A percentile compares a stretch with the other conserved stretches of the same genome.
Evolutionary conservation across 2,113 vertebrate species (phyloP).

Genomic region (Campylomormyrus numenius): DNA sequence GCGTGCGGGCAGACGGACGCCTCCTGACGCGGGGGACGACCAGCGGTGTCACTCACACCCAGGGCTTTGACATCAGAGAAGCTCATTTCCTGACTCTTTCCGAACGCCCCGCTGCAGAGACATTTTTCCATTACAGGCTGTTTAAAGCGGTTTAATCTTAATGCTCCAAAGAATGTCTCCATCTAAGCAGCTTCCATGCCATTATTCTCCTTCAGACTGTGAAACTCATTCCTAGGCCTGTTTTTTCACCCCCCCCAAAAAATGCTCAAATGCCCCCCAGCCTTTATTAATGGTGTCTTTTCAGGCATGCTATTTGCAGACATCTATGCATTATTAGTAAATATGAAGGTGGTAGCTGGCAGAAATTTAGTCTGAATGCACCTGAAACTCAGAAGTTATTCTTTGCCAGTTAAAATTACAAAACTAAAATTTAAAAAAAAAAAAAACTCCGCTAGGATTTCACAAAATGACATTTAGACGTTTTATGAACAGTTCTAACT

Average conservation of each 20-base stretch:
- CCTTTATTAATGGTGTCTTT: background rate
- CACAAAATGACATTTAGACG: background rate
- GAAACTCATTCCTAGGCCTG: slow-evolving; percentile 25
- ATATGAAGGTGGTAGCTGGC: background rate
- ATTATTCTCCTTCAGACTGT: slow-evolving; percentile 30
- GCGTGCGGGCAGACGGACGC: no score
- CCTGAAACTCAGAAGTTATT: background rate
- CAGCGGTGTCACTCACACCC: background rate
- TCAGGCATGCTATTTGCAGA: background rate
- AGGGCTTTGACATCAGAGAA: slow-evolving; percentile 33
- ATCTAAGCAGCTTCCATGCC: slow-evolving; percentile 22
- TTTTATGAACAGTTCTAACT: background rate
- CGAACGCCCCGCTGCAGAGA: slow-evolving; percentile 30
- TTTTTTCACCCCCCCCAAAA: background rate
- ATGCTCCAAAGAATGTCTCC: slow-evolving; percentile 44
- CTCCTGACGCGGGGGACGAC: background rate
- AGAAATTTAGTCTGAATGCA: background rate
- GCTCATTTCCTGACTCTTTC: slow-evolving; percentile 33
- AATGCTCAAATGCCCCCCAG: background rate
- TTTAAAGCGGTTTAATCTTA: slow-evolving; percentile 46
- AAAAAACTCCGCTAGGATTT: background rate
- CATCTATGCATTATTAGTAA: background rate
- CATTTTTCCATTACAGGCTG: slow-evolving; percentile 50
- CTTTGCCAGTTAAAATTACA: background rate
- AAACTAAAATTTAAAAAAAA: background rate